Percentiles rank a stretch among this genome's conserved stretches.
Evolutionary conservation across 2,888 invertebrate species (phyloP).

Genomic region (Drosophila helvetica): DNA sequence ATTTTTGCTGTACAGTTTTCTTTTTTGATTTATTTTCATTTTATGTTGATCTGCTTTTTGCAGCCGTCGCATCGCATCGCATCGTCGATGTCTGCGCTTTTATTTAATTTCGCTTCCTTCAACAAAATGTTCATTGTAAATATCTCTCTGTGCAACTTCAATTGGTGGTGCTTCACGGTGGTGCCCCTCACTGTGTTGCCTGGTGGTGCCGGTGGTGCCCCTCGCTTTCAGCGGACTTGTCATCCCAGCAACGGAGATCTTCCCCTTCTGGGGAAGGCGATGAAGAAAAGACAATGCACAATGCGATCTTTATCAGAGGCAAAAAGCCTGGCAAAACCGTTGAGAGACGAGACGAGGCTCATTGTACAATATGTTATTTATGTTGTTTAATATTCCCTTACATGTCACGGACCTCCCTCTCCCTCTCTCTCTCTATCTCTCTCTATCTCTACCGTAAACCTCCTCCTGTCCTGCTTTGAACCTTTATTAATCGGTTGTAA

Average conservation of each 20-base stretch:
- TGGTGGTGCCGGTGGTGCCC: conserved; percentile 39
- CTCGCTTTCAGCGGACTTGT: conserved; percentile 13
- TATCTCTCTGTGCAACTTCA: conserved; percentile 59
- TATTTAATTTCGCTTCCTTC: conserved; percentile 65
- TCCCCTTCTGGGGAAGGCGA: background rate
- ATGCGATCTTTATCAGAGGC: conserved; percentile 56
- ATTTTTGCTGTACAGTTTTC: conserved; percentile 34
- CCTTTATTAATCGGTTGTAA: conserved; percentile 53
- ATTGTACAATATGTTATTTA: conserved; percentile 66
- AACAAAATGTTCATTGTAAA: conserved; percentile 39
- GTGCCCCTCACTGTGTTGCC: conserved; percentile 63
- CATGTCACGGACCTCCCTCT: conserved; percentile 31
- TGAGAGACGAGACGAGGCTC: conserved; percentile 42
- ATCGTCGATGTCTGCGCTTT: conserved; percentile 64
- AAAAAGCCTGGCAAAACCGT: conserved; percentile 52
- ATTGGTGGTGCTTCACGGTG: conserved; percentile 45
- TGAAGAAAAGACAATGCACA: conserved; percentile 50
- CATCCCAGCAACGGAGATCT: conserved; percentile 29
- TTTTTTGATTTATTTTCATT: conserved; percentile 78
- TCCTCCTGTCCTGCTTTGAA: conserved; percentile 6
- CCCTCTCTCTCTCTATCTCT: background rate
- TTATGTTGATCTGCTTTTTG: conserved; percentile 76
- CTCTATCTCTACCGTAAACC: background rate
- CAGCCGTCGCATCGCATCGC: conserved; percentile 33
- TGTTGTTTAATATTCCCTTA: conserved; percentile 66